Base-by-base conservation (phyloP, 1,140 invertebrate species). In the Uloborus diversus region DNA sequence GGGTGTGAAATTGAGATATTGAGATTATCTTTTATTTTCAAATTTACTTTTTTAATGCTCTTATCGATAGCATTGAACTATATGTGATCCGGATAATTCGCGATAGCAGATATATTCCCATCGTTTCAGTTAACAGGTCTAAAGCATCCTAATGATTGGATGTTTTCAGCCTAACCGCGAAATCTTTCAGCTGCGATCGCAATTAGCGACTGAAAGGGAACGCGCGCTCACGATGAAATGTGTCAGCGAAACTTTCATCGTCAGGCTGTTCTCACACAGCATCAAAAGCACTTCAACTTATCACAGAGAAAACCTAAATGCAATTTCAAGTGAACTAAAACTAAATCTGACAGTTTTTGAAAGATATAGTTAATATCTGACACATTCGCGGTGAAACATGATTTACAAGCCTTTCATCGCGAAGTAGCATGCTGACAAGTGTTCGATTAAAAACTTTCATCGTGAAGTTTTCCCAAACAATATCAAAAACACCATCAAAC, bases 1-100 rank as follows among this genome's bases (percentile, higher is more conserved):
- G 70, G 70, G 57, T 62, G 70, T 73, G 57, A 73, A 73, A 25
- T 49, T 2, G 57, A 73, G 57, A 73, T 73, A 73, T 14, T 11
- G 33, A 35, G 13, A 62, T 62, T 73, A 73, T 73, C 70, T 23
- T 25, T 59, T 28, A 32, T 28, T 42, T 37, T 37, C 27, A 25
- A 49, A 28, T 13, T 28, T 28, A 33, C 13, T 68, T n/a, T 68
- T 28, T 68, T 23, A 25, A 20, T 64, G 13, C n/a, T 37, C 32
- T 28, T 33, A 14, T 13, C 56, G 59, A 62, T 73, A 49, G 28
- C 56, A 37, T 33, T 42, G 57, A 49, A 73, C 27, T 62, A 32
- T 71, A 32, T 42, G 53, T 14, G 57, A 73, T 28, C 57, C 57
- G 70, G 27, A 37, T 71, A 25, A 14, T n/a, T 27, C n/a, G 57